These are phyloP conservation scores for Nibea coibor DNA, from an alignment of 2,113 vertebrate genomes.

Conservation along the genomic window DNA sequence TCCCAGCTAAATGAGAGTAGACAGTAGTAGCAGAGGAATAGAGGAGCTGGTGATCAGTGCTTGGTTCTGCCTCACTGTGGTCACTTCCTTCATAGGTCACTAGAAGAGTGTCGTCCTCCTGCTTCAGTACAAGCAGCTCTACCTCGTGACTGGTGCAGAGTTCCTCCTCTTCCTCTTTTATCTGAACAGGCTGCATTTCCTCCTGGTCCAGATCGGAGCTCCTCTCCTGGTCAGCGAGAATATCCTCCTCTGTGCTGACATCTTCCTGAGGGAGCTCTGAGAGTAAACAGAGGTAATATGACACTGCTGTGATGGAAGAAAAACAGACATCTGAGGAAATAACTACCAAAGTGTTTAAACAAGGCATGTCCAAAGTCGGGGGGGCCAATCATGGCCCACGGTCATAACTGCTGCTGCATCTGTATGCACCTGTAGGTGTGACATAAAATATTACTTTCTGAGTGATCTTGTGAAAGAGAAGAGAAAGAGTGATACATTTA, in stretches of 20 bases:
- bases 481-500: no score
- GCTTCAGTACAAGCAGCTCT: conserved; percentile 3
- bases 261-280: not conserved
- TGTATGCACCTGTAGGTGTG: no score
- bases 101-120: not conserved
- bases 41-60: conserved; percentile 2
- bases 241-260: not conserved
- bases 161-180: conserved; percentile 68
- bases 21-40: no score
- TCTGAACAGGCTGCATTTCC: not conserved
- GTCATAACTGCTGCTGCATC: no score
- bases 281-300: not conserved
- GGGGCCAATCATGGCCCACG: no score
- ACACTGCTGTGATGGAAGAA: not conserved
- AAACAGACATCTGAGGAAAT: not conserved
- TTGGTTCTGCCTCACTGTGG: not conserved
- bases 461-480: no score
- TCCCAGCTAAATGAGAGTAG: no score
- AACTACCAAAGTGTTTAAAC: not conserved
- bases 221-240: not conserved
- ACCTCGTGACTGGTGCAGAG: conserved; percentile 21
- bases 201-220: not conserved
- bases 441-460: no score
- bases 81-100: not conserved
- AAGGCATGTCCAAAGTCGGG: no score